Evolutionary conservation across 2,797 vertebrate species (phyloP).

Genomic region (Sebastes vulpes): DNA sequence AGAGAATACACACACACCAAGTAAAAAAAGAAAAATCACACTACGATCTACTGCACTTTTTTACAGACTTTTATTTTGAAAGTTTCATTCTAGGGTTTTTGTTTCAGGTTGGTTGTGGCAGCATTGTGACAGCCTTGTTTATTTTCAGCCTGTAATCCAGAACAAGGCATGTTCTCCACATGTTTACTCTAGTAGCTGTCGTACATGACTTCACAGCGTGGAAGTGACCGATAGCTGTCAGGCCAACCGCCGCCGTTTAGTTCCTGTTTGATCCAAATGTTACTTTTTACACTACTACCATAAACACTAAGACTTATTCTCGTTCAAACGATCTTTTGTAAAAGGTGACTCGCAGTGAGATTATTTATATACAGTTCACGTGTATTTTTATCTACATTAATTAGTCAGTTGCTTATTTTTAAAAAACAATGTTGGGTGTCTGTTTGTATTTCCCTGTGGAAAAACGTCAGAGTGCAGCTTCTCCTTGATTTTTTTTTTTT

Average conservation of each 20-base stretch:
- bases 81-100: background rate
- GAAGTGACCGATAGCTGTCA: background rate
- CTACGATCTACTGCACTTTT: background rate
- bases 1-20: background rate
- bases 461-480: constrained; percentile 39
- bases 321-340: constrained; percentile 9
- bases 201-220: background rate
- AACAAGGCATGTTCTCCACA: background rate
- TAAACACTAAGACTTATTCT: constrained; percentile 25
- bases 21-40: background rate
- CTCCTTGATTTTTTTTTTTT: constrained; percentile 1
- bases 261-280: constrained; percentile 3
- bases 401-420: constrained; percentile 31
- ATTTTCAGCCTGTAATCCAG: constrained; percentile 10
- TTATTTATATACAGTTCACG: constrained; percentile 50
- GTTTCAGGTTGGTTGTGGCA: background rate
- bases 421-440: constrained; percentile 36
- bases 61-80: background rate
- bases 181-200: constrained; percentile 37
- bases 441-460: constrained; percentile 28
- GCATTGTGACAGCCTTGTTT: background rate
- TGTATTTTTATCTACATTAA: constrained; percentile 48
- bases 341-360: constrained; percentile 14
- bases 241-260: background rate
- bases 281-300: constrained; percentile 2